Evolutionary conservation across 2,113 vertebrate genomes (phyloP).

Genomic region (Peromyscus leucopus): DNA sequence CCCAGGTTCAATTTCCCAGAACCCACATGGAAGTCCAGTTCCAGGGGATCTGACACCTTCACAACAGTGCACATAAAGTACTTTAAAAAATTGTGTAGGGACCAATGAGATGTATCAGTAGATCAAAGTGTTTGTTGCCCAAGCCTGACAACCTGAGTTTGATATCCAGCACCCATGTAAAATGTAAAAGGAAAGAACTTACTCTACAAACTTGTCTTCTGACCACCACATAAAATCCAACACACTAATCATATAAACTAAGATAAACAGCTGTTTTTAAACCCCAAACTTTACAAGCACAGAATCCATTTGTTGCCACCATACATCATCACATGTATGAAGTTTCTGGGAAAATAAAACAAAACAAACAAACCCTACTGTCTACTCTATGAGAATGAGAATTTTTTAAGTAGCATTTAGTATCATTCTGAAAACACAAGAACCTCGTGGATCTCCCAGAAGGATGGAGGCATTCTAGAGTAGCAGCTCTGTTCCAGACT

Average conservation of each 20-base stretch:
- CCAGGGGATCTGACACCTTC: no score
- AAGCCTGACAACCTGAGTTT: background rate
- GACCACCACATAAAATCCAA: background rate
- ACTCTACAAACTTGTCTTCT: background rate
- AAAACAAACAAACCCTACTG: background rate
- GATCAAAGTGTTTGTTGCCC: background rate
- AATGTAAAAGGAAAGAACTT: background rate
- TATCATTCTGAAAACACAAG: background rate
- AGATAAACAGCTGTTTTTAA: background rate
- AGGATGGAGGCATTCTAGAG: background rate
- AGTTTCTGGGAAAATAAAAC: background rate
- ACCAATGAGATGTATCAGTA: background rate
- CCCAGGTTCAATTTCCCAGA: no score
- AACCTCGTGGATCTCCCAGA: background rate
- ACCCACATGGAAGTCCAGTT: no score
- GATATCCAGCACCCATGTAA: background rate
- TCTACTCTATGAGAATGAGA: background rate
- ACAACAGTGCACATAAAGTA: no score
- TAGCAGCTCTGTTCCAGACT: background rate
- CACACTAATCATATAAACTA: background rate
- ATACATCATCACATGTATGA: background rate
- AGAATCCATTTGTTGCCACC: background rate
- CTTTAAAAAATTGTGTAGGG: no score
- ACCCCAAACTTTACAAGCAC: background rate
- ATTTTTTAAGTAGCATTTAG: background rate